Conservation (phyloP, 1,140 invertebrate species). For the Drosophila virilis region DNA sequence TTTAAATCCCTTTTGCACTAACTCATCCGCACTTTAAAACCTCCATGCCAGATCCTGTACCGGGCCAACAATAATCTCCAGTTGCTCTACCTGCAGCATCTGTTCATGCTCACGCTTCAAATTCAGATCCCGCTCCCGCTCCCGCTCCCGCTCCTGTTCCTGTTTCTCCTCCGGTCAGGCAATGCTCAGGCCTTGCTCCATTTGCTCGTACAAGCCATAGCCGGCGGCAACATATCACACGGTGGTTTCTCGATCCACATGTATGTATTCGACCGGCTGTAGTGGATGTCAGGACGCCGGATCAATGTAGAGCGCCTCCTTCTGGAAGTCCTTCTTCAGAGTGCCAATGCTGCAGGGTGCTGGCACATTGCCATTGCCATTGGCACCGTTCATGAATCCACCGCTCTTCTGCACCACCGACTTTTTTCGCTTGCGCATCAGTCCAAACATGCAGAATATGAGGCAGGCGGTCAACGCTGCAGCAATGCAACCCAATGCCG, state of each 20-base stretch:
- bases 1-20: constrained; percentile 14
- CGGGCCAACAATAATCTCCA: constrained; percentile 25
- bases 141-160: constrained; percentile 4
- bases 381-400: constrained; percentile 84
- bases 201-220: constrained; percentile 68
- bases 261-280: constrained; percentile 94
- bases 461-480: constrained; percentile 86
- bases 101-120: background rate
- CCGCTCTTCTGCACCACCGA: constrained; percentile 85
- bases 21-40: constrained; percentile 57
- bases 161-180: constrained; percentile 51
- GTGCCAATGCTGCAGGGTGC: constrained; percentile 74
- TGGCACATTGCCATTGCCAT: constrained; percentile 72
- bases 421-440: constrained; percentile 86
- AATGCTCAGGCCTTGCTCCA: constrained; percentile 63
- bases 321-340: constrained; percentile 84
- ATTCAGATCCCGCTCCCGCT: background rate
- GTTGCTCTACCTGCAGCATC: constrained; percentile 17
- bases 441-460: constrained; percentile 85
- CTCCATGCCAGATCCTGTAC: constrained; percentile 67
- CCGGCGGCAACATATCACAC: constrained; percentile 87
- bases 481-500: constrained; percentile 86
- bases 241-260: constrained; percentile 94
- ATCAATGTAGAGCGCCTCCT: constrained; percentile 87
- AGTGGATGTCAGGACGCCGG: constrained; percentile 92